Percentiles rank a stretch among this genome's conserved stretches.
phyloP scores from a whole-genome alignment of 2,113 vertebrate genomes.

The human region DNA sequence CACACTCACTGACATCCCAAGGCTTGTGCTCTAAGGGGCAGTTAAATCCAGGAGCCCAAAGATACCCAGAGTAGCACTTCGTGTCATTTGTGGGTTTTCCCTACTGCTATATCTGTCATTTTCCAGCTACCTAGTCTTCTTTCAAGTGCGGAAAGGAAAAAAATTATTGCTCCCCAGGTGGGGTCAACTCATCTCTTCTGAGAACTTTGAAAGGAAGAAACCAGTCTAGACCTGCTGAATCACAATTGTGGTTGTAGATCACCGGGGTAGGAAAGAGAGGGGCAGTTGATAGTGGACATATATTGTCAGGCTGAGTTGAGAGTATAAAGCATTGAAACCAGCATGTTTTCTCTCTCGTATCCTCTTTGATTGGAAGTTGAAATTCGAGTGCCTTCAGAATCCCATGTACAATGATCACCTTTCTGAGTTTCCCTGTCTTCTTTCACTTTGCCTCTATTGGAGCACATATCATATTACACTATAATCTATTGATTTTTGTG shows the following conservation, averaged over 20 bases:
- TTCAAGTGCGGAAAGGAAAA: not conserved
- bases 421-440: not conserved
- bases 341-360: fast-evolving
- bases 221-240: not conserved
- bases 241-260: not conserved
- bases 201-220: not conserved
- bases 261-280: not conserved
- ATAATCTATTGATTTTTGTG: not conserved
- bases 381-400: not conserved
- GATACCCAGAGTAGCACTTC: not conserved
- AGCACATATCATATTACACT: not conserved
- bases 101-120: not conserved
- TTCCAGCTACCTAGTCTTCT: not conserved
- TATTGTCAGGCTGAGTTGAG: not conserved
- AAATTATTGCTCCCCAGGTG: not conserved
- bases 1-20: not conserved
- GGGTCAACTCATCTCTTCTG: not conserved
- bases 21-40: too few species aligned
- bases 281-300: too few species aligned
- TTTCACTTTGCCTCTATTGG: not conserved
- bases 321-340: not conserved
- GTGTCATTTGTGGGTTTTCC: not conserved
- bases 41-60: not conserved
- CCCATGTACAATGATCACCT: not conserved
- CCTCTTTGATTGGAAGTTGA: not conserved